These are phyloP conservation scores for Caligus rogercresseyi DNA, from an alignment of 1,140 invertebrate genomes.

Conservation along the genomic window DNA sequence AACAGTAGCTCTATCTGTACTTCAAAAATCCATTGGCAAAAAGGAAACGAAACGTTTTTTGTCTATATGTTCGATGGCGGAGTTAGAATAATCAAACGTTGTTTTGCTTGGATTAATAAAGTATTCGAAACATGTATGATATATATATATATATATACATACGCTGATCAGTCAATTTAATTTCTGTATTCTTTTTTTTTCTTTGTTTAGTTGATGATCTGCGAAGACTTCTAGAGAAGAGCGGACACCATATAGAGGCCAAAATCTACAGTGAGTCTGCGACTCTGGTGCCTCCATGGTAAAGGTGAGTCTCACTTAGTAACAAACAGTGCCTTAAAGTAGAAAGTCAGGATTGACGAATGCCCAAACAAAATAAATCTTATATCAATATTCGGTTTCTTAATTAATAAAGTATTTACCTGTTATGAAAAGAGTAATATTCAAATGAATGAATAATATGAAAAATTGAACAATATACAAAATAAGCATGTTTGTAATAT, in stretches of 20 bases:
- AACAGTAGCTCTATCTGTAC: too few species aligned
- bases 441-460: too few species aligned
- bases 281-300: conserved; percentile 11
- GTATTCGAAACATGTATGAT: too few species aligned
- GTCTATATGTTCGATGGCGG: too few species aligned
- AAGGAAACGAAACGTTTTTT: too few species aligned
- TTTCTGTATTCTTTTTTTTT: background rate
- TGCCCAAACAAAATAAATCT: background rate
- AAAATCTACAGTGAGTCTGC: conserved; percentile 9
- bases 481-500: background rate
- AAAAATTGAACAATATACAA: background rate
- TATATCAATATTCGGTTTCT: background rate
- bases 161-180: background rate
- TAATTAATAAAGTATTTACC: too few species aligned
- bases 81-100: too few species aligned
- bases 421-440: too few species aligned
- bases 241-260: background rate
- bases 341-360: background rate
- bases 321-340: background rate
- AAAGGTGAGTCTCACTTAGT: background rate
- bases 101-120: too few species aligned
- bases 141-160: too few species aligned
- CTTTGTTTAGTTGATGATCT: conserved; percentile 11
- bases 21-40: too few species aligned
- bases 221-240: conserved; percentile 6